These are phyloP conservation scores for Hycleus cichorii DNA, from an alignment of 1,140 invertebrate species.

Conservation along the genomic window DNA sequence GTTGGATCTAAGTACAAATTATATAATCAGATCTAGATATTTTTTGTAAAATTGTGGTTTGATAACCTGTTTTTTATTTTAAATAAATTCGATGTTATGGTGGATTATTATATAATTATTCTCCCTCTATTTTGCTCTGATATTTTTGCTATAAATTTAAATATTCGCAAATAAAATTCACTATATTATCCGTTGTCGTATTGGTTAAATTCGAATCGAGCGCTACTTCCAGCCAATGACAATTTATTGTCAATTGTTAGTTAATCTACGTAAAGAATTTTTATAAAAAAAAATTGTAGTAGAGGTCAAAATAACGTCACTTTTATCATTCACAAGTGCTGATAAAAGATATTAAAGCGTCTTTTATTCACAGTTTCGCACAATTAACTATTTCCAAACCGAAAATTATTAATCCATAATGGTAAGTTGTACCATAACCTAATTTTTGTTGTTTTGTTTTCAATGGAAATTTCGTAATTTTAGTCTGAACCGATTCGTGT, in stretches of 20 bases:
- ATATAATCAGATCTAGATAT: too few species aligned
- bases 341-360: background rate
- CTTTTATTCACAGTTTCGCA: too few species aligned
- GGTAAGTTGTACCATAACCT: background rate
- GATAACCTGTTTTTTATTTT: too few species aligned
- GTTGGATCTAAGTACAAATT: too few species aligned
- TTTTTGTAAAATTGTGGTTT: too few species aligned
- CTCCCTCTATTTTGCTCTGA: too few species aligned
- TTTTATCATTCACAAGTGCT: conserved; percentile 12
- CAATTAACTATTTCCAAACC: too few species aligned
- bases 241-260: background rate
- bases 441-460: too few species aligned
- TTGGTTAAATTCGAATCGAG: background rate
- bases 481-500: conserved; percentile 81
- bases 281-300: background rate
- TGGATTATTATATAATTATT: too few species aligned
- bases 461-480: conserved; percentile 7
- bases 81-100: too few species aligned
- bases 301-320: conserved; percentile 12
- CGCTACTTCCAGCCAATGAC: conserved; percentile 1
- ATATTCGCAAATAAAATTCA: too few species aligned
- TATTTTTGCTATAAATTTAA: too few species aligned
- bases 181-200: background rate
- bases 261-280: background rate
- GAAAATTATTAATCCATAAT: background rate